Evolutionary conservation across 2,888 invertebrate genomes (phyloP), one percentile per base, ranked within the genome.

Genomic region (Lepeophtheirus nordmannii): DNA sequence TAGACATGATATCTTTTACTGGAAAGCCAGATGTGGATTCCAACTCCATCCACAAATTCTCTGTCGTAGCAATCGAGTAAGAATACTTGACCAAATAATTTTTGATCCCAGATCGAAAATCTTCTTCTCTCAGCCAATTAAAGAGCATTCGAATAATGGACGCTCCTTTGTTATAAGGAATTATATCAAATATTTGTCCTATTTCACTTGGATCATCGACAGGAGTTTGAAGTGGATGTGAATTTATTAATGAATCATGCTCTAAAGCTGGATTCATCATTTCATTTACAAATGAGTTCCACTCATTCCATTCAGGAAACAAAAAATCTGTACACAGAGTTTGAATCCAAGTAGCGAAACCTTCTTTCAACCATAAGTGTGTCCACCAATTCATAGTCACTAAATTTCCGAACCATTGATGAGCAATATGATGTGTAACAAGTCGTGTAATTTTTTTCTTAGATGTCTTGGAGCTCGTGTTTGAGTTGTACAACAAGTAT

Each of bases 311-410:
- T 73, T 96, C 90, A 0, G 94, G 94, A 75, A 92, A 94, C 66
- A 92, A 78, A 75, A 87, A 85, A 74, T 89, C 87, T 1, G 93
- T 89, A 78, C 94, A 93, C 7, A 94, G 80, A 73, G 89, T 94
- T 76, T 96, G 93, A 59, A 93, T 89, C 80, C 94, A 97, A 0
- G 90, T 87, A 0, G 96, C 96, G 77, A 91, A 92, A 1, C 92
- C 94, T 75, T 96, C 94, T 76, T 96, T 96, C 41, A 96, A 78
- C 94, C 94, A 96, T 41, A 90, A 78, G 77, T 94, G 89, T 1
- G 91, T 92, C 93, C 93, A 94, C 92, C 92, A 93, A 76, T 92
- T 90, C 93, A 96, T 94, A 30, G 94, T 96, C 1, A 94, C 94
- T 59, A 96, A 81, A 75, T 96, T 94, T 10, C 96, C 97, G 77